Conservation (phyloP, 2,888 invertebrate genomes). For the Dynastes maya region DNA sequence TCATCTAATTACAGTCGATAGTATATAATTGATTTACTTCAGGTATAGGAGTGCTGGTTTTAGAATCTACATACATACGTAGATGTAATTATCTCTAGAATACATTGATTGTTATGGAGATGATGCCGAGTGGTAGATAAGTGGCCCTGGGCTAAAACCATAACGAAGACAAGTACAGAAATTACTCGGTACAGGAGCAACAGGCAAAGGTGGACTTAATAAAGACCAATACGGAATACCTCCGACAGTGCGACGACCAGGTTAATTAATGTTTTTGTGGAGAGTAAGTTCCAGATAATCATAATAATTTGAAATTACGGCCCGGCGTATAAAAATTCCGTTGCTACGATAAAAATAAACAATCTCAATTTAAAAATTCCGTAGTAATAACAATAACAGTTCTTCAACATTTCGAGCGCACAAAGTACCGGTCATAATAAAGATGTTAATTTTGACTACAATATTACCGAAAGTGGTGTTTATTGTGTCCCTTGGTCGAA, state of each 20-base stretch:
- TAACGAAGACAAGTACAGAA: slow-evolving; percentile 39
- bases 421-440: slow-evolving; percentile 59
- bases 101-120: slow-evolving; percentile 34
- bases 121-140: slow-evolving; percentile 32
- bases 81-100: slow-evolving; percentile 33
- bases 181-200: slow-evolving; percentile 30
- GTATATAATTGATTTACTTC: slow-evolving; percentile 21
- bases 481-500: slow-evolving; percentile 44
- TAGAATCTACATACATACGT: slow-evolving; percentile 11
- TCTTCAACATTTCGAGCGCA: slow-evolving; percentile 55
- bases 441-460: slow-evolving; percentile 60
- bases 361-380: slow-evolving; percentile 50
- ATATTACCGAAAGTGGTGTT: slow-evolving; percentile 57
- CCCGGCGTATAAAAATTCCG: slow-evolving; percentile 46
- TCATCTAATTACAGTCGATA: slow-evolving; percentile 13
- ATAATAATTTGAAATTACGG: slow-evolving; percentile 48
- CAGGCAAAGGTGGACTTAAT: slow-evolving; percentile 2
- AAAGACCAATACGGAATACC: slow-evolving; percentile 32
- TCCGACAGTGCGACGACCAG: slow-evolving; percentile 32
- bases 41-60: slow-evolving; percentile 5
- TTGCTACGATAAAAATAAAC: slow-evolving; percentile 33
- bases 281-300: slow-evolving; percentile 45
- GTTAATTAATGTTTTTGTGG: slow-evolving; percentile 43
- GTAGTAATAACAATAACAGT: slow-evolving; percentile 58
- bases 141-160: slow-evolving; percentile 30